Evolutionary conservation across 2,888 invertebrate species (phyloP).

Genomic region (Cloeon dipterum): DNA sequence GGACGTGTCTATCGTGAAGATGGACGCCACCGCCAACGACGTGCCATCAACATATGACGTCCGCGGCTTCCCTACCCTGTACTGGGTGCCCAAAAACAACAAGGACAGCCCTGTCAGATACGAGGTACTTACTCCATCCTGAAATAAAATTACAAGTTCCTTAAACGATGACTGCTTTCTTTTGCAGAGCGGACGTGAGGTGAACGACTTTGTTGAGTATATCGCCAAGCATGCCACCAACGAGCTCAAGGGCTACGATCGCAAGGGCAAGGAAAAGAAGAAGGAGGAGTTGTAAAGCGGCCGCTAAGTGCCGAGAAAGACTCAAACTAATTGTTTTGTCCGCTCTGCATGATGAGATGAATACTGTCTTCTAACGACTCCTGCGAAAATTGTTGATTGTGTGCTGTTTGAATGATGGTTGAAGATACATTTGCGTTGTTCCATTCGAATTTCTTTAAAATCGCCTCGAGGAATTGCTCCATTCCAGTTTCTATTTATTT

Average conservation of each 20-base stretch:
- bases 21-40: slow-evolving; percentile 98
- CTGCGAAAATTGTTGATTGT: no score
- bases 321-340: not conserved
- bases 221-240: slow-evolving; percentile 76
- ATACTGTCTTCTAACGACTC: no score
- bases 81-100: slow-evolving; percentile 72
- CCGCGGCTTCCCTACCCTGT: slow-evolving; percentile 92
- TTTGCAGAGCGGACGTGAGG: slow-evolving; percentile 74
- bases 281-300: slow-evolving; percentile 28
- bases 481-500: no score
- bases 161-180: no score
- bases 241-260: slow-evolving; percentile 68
- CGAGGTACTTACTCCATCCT: no score
- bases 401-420: no score
- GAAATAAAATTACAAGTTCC: no score
- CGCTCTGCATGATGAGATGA: no score
- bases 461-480: no score
- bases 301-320: not conserved
- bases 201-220: slow-evolving; percentile 86
- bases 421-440: no score
- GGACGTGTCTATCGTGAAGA: slow-evolving; percentile 79
- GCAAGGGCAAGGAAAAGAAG: slow-evolving; percentile 51
- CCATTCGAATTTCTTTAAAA: no score
- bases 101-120: slow-evolving; percentile 62
- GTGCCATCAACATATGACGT: slow-evolving; percentile 81